Evolutionary conservation across 2,888 invertebrate species (phyloP).

Genomic region (Himalopsyche kuldschensis): DNA sequence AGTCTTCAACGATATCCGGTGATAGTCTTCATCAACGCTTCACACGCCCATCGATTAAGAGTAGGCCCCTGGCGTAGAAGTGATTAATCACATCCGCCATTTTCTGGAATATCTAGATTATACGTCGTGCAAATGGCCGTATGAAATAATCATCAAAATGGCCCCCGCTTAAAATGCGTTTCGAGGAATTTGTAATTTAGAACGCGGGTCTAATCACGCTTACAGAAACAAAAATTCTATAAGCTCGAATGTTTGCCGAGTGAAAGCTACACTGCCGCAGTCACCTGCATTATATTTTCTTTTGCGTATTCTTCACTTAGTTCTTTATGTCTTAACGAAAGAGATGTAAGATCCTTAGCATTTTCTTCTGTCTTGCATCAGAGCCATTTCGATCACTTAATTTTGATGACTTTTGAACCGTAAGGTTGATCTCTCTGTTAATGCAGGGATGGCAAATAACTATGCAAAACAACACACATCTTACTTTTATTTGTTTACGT

Average conservation of each 20-base stretch:
- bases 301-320: neutral
- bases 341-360: neutral
- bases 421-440: neutral
- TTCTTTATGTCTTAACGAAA: neutral
- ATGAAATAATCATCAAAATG: neutral
- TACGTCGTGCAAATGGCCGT: neutral
- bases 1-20: neutral
- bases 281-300: neutral
- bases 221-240: neutral
- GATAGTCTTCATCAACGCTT: neutral
- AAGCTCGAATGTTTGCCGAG: neutral
- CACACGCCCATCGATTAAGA: neutral
- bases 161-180: neutral
- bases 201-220: neutral
- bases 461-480: too few relatives aligned
- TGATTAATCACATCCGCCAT: neutral
- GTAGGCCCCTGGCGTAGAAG: neutral
- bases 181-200: neutral
- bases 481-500: too few relatives aligned
- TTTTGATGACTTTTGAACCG: neutral
- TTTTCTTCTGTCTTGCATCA: neutral
- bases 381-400: neutral
- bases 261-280: neutral
- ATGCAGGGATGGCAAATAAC: neutral
- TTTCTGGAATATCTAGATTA: neutral